Conservation (phyloP, 2,888 invertebrate genomes). For the Neoascia interrupta region DNA sequence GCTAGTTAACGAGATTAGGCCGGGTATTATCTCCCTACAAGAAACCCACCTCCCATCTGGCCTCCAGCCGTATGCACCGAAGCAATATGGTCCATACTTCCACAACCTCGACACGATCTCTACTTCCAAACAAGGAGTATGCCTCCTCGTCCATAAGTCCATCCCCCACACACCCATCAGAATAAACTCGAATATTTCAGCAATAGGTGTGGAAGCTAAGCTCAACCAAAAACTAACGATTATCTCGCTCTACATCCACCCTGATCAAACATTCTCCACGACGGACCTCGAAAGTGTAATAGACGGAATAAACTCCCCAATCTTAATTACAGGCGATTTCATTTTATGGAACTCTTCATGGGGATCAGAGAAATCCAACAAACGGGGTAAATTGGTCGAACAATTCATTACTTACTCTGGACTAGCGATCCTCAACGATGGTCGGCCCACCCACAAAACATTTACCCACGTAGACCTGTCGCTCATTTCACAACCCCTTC, state of each 20-base stretch:
- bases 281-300: background rate
- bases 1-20: too few species aligned
- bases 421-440: conserved; percentile 30
- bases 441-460: conserved; percentile 24
- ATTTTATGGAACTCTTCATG: conserved; percentile 38
- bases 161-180: conserved; percentile 36
- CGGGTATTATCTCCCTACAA: too few species aligned
- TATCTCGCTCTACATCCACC: conserved; percentile 32
- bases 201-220: background rate
- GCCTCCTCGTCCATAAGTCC: conserved; percentile 31
- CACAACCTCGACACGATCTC: conserved; percentile 23
- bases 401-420: conserved; percentile 5
- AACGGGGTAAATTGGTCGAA: conserved; percentile 20
- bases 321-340: conserved; percentile 23
- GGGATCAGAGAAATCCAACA: conserved; percentile 19
- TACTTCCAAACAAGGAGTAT: conserved; percentile 48
- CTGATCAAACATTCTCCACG: conserved; percentile 23
- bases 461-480: conserved; percentile 30
- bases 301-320: conserved; percentile 11
- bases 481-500: conserved; percentile 6
- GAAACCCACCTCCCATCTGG: background rate
- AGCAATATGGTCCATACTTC: too few species aligned
- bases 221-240: conserved; percentile 8
- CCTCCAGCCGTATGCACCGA: too few species aligned
- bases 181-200: conserved; percentile 14